Evolutionary conservation across 2,113 vertebrate species (phyloP).

Genomic region (Axis porcinus): DNA sequence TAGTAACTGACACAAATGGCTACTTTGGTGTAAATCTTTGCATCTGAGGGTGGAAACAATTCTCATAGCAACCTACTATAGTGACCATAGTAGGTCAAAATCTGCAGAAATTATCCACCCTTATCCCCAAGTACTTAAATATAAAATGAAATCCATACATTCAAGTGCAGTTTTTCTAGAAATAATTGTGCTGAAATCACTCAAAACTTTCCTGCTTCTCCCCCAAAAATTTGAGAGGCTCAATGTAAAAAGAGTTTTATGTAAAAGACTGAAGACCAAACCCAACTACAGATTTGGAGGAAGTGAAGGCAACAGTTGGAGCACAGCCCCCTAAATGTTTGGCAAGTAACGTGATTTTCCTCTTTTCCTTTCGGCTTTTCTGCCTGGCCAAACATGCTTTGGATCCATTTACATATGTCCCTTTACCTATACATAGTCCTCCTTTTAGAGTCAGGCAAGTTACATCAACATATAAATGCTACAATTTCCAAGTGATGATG

Average conservation of each 20-base stretch:
- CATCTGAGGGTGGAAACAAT: not conserved
- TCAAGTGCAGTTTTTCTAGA: slow-evolving; percentile 25
- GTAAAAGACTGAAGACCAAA: slow-evolving; percentile 59
- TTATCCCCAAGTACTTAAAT: not conserved
- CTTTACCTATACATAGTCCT: slow-evolving; percentile 76
- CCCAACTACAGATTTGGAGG: slow-evolving; percentile 50
- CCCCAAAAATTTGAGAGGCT: slow-evolving; percentile 42
- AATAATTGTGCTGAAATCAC: slow-evolving; percentile 56
- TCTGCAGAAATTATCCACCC: slow-evolving; percentile 14
- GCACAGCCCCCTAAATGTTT: slow-evolving; percentile 60
- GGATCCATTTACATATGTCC: slow-evolving; percentile 77
- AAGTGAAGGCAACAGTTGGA: slow-evolving; percentile 68
- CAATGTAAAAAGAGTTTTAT: slow-evolving; percentile 62
- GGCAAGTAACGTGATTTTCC: slow-evolving; percentile 77
- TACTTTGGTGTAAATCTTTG: slow-evolving; percentile 19
- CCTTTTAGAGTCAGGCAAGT: slow-evolving; percentile 79
- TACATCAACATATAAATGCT: slow-evolving; percentile 78
- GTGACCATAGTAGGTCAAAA: not conserved
- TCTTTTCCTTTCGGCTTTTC: slow-evolving; percentile 76
- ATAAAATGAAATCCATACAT: not conserved
- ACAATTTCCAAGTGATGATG: slow-evolving; percentile 80
- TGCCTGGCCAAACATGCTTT: slow-evolving; percentile 79
- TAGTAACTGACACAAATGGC: not conserved
- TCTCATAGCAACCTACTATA: not conserved
- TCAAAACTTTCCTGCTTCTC: slow-evolving; percentile 37